Evolutionary conservation across 2,888 invertebrate genomes (phyloP).

Genomic region (Caenorhabditis doughertyi): DNA sequence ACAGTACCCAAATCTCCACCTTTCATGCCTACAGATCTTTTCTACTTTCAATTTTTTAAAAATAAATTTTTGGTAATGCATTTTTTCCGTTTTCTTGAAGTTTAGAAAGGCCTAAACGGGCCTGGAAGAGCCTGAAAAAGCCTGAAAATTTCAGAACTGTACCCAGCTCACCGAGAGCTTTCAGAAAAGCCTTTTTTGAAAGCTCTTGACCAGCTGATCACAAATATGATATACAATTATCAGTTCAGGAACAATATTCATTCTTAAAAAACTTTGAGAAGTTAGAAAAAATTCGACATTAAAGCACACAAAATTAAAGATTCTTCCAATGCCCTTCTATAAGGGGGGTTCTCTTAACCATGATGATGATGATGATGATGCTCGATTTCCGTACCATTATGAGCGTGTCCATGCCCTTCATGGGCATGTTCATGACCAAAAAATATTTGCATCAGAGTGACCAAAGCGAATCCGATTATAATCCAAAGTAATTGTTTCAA

Average conservation of each 20-base stretch:
- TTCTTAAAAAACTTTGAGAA: not conserved
- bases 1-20: no score
- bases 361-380: conserved; percentile 49
- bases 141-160: no score
- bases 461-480: conserved; percentile 76
- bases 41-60: no score
- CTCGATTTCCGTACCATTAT: conserved; percentile 5
- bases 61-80: no score
- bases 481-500: conserved; percentile 78
- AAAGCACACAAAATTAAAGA: conserved; percentile 5
- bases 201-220: not conserved
- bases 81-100: no score
- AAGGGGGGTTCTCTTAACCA: not conserved
- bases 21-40: no score
- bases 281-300: not conserved
- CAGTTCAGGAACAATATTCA: no score
- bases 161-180: no score
- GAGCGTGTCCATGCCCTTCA: conserved; percentile 31
- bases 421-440: conserved; percentile 58
- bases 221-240: not conserved
- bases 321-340: not conserved
- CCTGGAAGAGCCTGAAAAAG: no score
- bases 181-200: conserved; percentile 10
- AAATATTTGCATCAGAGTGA: conserved; percentile 71
- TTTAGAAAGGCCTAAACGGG: no score